phyloP scores from a whole-genome alignment of 2,797 vertebrate species.

The Sardinella longiceps region DNA sequence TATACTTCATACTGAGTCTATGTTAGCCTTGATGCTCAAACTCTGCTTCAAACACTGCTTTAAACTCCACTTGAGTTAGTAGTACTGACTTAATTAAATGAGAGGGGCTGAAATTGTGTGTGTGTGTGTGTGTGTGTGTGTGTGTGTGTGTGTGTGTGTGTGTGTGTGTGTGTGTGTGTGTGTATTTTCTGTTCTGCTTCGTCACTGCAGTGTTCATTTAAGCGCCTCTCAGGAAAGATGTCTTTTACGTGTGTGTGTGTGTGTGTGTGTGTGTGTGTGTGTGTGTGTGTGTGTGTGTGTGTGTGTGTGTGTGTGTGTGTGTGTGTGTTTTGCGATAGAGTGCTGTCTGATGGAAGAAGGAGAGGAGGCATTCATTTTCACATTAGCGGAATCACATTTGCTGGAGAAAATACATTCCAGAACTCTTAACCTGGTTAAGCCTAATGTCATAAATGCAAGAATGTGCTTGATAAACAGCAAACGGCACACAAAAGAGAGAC shows the following conservation, averaged over 20 bases:
- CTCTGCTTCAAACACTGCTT: no score
- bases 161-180: background rate
- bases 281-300: background rate
- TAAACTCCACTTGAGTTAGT: no score
- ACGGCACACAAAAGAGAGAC: conserved; percentile 55
- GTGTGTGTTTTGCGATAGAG: background rate
- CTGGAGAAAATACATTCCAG: conserved; percentile 43
- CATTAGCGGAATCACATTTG: conserved; percentile 49
- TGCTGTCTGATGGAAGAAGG: conserved; percentile 26
- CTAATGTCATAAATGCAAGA: conserved; percentile 58
- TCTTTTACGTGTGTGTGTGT: background rate
- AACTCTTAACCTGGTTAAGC: conserved; percentile 53
- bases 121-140: no score
- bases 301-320: background rate
- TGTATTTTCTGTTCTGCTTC: no score
- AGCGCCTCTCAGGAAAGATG: background rate
- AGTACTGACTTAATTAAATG: no score
- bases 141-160: no score
- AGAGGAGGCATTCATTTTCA: conserved; percentile 42
- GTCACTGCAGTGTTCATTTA: background rate
- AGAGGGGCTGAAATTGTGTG: no score
- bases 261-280: no score
- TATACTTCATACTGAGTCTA: no score
- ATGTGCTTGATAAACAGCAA: conserved; percentile 50
- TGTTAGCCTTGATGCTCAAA: no score